These are phyloP conservation scores for Acanthochromis polyacanthus DNA, from an alignment of 2,113 vertebrate genomes.

Conservation along the genomic window DNA sequence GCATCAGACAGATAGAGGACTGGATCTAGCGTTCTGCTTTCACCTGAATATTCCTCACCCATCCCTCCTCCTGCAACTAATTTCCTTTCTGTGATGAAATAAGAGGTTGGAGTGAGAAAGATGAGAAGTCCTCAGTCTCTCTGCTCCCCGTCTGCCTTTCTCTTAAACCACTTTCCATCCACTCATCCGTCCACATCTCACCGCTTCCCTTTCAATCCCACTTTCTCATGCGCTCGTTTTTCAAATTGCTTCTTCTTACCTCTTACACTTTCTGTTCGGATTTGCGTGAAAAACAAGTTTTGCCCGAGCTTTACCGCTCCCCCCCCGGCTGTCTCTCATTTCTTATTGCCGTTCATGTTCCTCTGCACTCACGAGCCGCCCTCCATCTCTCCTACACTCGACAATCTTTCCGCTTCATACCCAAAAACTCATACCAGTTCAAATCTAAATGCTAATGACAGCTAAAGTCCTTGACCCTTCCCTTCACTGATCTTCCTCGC, in stretches of 20 bases:
- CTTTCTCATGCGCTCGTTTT: constrained; percentile 31
- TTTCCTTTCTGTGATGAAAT: constrained; percentile 33
- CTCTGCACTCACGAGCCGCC: neutral
- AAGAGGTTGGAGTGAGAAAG: constrained; percentile 10
- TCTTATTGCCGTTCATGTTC: constrained; percentile 20
- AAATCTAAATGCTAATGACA: constrained; percentile 83
- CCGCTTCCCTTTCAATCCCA: constrained; percentile 22
- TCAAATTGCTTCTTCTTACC: constrained; percentile 39
- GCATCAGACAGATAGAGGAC: neutral
- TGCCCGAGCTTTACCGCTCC: constrained; percentile 10
- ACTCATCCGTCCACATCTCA: constrained; percentile 21
- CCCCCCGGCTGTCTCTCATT: constrained; percentile 8
- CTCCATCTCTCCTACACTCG: constrained; percentile 28
- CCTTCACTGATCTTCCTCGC: constrained; percentile 41
- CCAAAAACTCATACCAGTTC: constrained; percentile 64
- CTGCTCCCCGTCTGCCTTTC: constrained; percentile 14
- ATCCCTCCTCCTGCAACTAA: constrained; percentile 18
- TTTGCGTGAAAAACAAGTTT: constrained; percentile 43
- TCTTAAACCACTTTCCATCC: constrained; percentile 10
- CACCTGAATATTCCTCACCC: constrained; percentile 2
- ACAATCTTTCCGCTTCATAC: constrained; percentile 60
- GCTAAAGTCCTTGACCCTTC: constrained; percentile 75
- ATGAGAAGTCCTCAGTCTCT: constrained; percentile 15
- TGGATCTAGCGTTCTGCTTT: neutral
- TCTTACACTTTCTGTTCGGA: constrained; percentile 12